These are phyloP conservation scores for Cyprinodon diabolis DNA, from an alignment of 2,797 vertebrate genomes.

Conservation along the genomic window DNA sequence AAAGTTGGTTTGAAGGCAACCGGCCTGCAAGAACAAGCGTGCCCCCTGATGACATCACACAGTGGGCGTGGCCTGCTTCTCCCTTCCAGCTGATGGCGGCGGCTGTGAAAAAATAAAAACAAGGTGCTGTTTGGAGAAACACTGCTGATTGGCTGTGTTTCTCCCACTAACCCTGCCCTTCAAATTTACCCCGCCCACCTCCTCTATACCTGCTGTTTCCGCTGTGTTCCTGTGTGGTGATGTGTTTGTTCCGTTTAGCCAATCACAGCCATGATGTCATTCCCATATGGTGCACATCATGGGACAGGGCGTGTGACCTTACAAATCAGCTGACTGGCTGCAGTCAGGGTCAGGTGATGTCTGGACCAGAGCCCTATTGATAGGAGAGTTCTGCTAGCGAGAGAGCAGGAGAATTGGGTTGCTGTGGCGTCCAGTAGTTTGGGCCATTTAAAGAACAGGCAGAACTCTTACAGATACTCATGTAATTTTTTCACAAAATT, in stretches of 20 bases:
- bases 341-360: no score
- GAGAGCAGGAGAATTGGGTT: neutral
- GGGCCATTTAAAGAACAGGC: neutral
- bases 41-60: conserved; percentile 33
- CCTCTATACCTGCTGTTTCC: neutral
- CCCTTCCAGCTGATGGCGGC: conserved; percentile 27
- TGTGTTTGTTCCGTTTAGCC: conserved; percentile 16
- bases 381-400: no score
- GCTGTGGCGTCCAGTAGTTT: neutral
- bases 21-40: conserved; percentile 1
- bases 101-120: conserved; percentile 6
- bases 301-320: neutral
- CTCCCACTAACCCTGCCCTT: neutral
- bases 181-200: neutral
- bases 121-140: conserved; percentile 34
- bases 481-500: no score
- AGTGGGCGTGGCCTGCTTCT: conserved; percentile 14
- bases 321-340: conserved; percentile 2
- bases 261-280: neutral
- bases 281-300: neutral
- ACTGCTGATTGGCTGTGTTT: conserved; percentile 13
- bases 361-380: no score
- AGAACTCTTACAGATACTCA: no score
- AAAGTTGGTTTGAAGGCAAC: neutral
- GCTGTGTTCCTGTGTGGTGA: conserved; percentile 13